A percentile compares a stretch with the other conserved stretches of the same genome.
Evolutionary conservation across 2,888 invertebrate genomes (phyloP).

Genomic region (Heterodera filipjevi): DNA sequence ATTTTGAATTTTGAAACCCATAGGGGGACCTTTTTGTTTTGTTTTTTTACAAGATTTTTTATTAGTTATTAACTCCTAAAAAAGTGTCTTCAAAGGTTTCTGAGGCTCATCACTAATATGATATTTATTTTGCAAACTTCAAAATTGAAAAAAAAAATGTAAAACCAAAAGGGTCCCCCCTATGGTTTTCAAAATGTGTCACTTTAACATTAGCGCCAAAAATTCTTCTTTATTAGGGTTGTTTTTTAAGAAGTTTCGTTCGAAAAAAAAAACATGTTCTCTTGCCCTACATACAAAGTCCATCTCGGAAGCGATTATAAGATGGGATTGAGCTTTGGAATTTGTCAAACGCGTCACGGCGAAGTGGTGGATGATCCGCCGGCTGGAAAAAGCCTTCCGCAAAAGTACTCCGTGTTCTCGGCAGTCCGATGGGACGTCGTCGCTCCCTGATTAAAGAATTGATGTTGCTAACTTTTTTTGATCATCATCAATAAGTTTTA

Average conservation of each 20-base stretch:
- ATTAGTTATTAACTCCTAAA: too few species aligned
- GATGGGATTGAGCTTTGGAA: background rate
- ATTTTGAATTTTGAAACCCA: too few species aligned
- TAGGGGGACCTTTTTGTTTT: too few species aligned
- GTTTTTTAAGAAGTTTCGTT: too few species aligned
- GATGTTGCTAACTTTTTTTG: background rate
- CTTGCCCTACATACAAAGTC: background rate
- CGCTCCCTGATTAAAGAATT: background rate
- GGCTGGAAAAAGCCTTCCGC: conserved; percentile 9
- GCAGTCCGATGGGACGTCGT: background rate
- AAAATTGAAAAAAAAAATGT: background rate
- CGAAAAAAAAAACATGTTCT: background rate
- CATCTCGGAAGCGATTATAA: background rate
- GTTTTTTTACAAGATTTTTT: too few species aligned
- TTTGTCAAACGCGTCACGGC: background rate
- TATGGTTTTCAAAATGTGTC: too few species aligned
- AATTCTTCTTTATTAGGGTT: background rate
- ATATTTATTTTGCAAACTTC: background rate
- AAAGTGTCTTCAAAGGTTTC: too few species aligned
- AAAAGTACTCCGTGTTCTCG: conserved; percentile 10
- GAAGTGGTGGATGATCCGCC: background rate
- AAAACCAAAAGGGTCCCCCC: too few species aligned
- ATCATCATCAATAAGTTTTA: too few species aligned
- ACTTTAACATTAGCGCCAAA: too few species aligned
- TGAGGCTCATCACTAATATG: too few species aligned